Evolutionary conservation across 1,140 invertebrate species (phyloP).

Genomic region (Holotrichia oblita): DNA sequence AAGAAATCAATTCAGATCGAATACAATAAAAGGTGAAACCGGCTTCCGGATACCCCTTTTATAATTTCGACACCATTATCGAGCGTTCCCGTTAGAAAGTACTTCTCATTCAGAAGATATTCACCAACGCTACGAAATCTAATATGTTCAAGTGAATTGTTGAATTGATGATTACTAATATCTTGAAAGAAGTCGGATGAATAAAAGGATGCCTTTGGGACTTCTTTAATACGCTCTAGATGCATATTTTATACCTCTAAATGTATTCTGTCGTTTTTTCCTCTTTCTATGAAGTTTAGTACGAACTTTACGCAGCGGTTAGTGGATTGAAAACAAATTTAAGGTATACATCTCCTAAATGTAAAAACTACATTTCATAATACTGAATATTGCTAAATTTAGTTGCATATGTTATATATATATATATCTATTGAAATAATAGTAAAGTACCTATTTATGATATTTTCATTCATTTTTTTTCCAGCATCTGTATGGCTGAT

Average conservation of each 20-base stretch:
- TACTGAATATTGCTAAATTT: too few species aligned
- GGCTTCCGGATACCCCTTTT: constrained; percentile 16
- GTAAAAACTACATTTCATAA: too few species aligned
- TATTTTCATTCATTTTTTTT: too few species aligned
- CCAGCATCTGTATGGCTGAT: too few species aligned
- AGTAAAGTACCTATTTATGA: too few species aligned
- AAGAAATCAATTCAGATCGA: constrained; percentile 6
- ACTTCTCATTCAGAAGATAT: neutral
- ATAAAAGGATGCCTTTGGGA: neutral
- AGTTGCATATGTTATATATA: too few species aligned
- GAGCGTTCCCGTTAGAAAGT: constrained; percentile 10
- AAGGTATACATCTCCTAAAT: too few species aligned
- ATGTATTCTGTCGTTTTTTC: neutral
- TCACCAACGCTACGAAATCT: neutral
- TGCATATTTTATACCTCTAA: neutral
- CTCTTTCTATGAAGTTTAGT: neutral
- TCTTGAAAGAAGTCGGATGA: neutral
- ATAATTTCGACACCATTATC: constrained; percentile 8
- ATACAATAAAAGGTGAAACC: neutral
- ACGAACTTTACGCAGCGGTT: too few species aligned
- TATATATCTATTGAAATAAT: too few species aligned
- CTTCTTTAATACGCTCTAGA: neutral
- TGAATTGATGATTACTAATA: neutral
- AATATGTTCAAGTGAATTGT: neutral
- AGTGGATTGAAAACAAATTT: too few species aligned